Evolutionary conservation across 2,888 invertebrate genomes (phyloP).

Genomic region (Sphaerophoria rueppellii): DNA sequence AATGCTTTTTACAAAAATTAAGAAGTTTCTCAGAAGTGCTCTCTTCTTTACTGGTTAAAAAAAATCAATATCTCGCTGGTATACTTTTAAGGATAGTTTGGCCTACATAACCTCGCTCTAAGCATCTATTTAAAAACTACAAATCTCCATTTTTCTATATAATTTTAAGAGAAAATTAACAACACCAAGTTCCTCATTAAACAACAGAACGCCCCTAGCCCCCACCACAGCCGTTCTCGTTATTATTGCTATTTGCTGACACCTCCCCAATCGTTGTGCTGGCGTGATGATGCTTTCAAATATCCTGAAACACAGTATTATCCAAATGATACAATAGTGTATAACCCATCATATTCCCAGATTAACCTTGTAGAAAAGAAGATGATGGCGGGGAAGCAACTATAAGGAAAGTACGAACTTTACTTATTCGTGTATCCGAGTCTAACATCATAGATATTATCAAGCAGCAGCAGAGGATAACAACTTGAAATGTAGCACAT

Average conservation of each 20-base stretch:
- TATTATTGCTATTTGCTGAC: background rate
- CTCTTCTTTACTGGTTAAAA: no score
- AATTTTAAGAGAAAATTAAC: no score
- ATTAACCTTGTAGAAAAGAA: constrained; percentile 42
- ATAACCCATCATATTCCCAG: constrained; percentile 59
- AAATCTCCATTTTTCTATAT: background rate
- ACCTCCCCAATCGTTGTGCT: constrained; percentile 9
- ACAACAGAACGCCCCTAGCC: background rate
- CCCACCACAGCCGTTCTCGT: background rate
- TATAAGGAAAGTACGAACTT: constrained; percentile 4
- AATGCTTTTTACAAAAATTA: no score
- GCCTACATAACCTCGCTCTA: background rate
- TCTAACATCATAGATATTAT: constrained; percentile 34
- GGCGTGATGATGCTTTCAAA: constrained; percentile 20
- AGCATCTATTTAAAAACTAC: background rate
- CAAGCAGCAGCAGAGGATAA: constrained; percentile 25
- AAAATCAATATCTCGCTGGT: no score
- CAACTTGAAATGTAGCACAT: constrained; percentile 59
- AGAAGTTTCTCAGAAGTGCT: no score
- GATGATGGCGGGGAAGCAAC: background rate
- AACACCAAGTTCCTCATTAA: constrained; percentile 30
- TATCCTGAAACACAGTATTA: constrained; percentile 39
- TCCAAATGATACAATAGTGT: constrained; percentile 61
- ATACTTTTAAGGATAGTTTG: background rate
- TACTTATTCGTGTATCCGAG: background rate